Evolutionary conservation across 2,113 vertebrate genomes (phyloP).

Genomic region (Spheniscus mendiculus): DNA sequence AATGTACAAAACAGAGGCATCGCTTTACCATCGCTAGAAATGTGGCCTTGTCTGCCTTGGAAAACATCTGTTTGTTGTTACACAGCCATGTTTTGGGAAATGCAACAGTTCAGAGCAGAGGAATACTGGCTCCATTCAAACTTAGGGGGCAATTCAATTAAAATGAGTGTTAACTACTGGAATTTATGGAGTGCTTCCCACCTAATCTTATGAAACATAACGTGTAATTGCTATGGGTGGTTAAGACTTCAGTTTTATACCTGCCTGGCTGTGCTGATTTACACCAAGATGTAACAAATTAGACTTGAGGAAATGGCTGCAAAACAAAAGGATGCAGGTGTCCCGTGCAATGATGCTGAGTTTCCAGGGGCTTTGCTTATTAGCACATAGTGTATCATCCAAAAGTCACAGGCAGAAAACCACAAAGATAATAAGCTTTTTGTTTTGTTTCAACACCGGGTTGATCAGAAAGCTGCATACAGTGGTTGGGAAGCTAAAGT

Average conservation of each 20-base stretch:
- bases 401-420: background rate
- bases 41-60: background rate
- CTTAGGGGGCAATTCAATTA: slow-evolving; percentile 37
- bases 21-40: background rate
- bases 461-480: background rate
- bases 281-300: background rate
- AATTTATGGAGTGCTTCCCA: slow-evolving; percentile 48
- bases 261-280: background rate
- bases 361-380: background rate
- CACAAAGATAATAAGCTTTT: background rate
- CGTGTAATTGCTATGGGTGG: background rate
- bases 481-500: background rate
- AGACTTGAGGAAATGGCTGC: background rate
- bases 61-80: slow-evolving; percentile 52
- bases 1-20: background rate
- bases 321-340: slow-evolving; percentile 23
- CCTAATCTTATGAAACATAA: slow-evolving; percentile 12
- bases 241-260: slow-evolving; percentile 16
- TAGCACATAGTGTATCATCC: background rate
- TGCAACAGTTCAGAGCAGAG: background rate
- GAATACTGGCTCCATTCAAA: background rate
- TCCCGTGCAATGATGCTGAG: background rate
- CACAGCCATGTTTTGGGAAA: background rate
- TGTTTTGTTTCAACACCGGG: background rate
- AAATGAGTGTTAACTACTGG: slow-evolving; percentile 46